Conservation (phyloP, 1,140 invertebrate species). For the Drosophila lacteicornis region DNA sequence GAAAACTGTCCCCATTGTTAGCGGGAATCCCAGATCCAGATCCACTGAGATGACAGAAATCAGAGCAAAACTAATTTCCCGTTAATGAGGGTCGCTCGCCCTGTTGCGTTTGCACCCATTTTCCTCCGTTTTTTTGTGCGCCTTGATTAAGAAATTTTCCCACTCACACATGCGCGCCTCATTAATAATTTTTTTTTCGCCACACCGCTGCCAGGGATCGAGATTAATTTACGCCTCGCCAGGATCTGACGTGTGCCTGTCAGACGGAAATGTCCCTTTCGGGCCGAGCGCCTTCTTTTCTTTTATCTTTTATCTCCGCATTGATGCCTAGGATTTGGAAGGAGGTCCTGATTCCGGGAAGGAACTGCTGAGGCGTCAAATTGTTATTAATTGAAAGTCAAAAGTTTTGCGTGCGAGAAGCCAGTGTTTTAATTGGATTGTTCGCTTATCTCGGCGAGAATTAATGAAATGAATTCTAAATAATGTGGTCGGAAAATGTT, state of each 20-base stretch:
- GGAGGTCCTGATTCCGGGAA: constrained; percentile 5
- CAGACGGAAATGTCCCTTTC: constrained; percentile 53
- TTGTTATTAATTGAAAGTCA: constrained; percentile 84
- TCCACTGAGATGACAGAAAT: constrained; percentile 54
- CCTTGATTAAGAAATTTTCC: constrained; percentile 66
- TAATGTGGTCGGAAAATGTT: constrained; percentile 4
- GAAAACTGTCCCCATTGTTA: constrained; percentile 48
- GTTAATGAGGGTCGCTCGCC: constrained; percentile 79
- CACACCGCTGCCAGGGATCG: constrained; percentile 43
- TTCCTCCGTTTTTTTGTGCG: constrained; percentile 30
- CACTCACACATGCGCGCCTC: constrained; percentile 69
- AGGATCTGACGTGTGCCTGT: constrained; percentile 77
- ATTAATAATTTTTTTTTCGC: constrained; percentile 77
- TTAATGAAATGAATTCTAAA: constrained; percentile 30
- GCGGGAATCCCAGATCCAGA: constrained; percentile 39
- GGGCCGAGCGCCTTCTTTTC: constrained; percentile 30
- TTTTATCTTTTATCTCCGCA: constrained; percentile 63
- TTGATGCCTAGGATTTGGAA: constrained; percentile 17
- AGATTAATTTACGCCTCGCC: constrained; percentile 76
- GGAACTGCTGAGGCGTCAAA: constrained; percentile 67
- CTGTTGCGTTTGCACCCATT: constrained; percentile 34
- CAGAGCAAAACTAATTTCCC: constrained; percentile 79
- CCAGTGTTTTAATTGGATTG: constrained; percentile 74
- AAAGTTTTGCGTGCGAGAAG: constrained; percentile 48
- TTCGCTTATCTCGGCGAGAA: constrained; percentile 24